Evolutionary conservation across 1,140 invertebrate species (phyloP).

Genomic region (Drosophila ironensis): DNA sequence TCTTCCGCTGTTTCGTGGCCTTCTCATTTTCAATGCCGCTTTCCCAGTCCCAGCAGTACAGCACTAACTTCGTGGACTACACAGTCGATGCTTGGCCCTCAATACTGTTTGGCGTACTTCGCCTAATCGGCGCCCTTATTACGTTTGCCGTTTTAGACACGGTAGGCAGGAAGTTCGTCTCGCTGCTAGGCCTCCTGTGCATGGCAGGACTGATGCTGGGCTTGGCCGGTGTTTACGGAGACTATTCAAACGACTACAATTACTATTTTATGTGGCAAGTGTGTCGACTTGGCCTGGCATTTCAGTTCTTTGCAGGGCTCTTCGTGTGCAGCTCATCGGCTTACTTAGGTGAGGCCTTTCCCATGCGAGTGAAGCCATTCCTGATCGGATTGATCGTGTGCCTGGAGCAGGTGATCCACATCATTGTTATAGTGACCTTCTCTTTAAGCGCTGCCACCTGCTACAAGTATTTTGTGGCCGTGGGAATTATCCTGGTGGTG

Average conservation of each 20-base stretch:
- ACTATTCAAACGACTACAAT: not conserved
- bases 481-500: conserved; percentile 56
- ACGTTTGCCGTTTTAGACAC: conserved; percentile 38
- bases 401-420: conserved; percentile 62
- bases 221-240: conserved; percentile 52
- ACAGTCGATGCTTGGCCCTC: conserved; percentile 27
- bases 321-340: conserved; percentile 39
- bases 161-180: conserved; percentile 48
- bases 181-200: conserved; percentile 46
- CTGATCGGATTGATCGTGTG: conserved; percentile 55
- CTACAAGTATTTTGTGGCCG: conserved; percentile 48
- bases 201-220: conserved; percentile 59
- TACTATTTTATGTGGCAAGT: conserved; percentile 45
- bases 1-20: conserved; percentile 63
- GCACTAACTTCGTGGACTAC: not conserved
- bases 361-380: conserved; percentile 48
- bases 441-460: not conserved
- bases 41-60: conserved; percentile 3
- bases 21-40: conserved; percentile 63
- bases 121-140: conserved; percentile 43
- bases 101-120: conserved; percentile 34
- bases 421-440: conserved; percentile 53
- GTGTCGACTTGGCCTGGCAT: conserved; percentile 43
- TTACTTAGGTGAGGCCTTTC: conserved; percentile 66
- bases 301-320: conserved; percentile 69